Conservation (phyloP, 2,113 vertebrate genomes). For the Andinoacara biseriatus region DNA sequence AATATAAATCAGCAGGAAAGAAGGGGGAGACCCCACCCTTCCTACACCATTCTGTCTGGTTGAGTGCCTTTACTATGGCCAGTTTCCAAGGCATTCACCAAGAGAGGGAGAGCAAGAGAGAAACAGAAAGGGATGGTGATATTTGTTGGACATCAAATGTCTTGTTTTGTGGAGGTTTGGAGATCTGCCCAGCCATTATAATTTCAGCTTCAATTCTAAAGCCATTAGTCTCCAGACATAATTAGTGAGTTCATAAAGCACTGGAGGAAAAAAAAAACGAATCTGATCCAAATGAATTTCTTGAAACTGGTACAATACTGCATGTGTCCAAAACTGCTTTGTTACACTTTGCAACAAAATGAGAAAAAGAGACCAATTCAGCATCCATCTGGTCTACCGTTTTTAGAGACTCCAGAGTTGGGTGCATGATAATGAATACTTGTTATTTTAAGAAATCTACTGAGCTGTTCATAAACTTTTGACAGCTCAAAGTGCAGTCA, state of each 20-base stretch:
- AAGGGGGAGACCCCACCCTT: constrained; percentile 11
- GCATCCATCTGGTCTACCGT: constrained; percentile 41
- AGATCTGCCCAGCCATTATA: constrained; percentile 45
- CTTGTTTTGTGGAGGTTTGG: constrained; percentile 47
- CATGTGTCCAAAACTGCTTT: constrained; percentile 12
- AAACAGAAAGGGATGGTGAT: constrained; percentile 18
- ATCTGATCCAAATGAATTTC: constrained; percentile 19
- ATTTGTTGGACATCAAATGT: constrained; percentile 49
- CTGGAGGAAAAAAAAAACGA: not conserved
- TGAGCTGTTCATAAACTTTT: constrained; percentile 42
- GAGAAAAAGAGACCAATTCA: constrained; percentile 14
- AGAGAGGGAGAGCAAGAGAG: not conserved
- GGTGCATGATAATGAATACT: constrained; percentile 25
- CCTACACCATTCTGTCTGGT: constrained; percentile 24
- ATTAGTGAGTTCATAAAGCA: constrained; percentile 31
- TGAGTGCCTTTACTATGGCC: constrained; percentile 43
- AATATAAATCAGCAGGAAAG: constrained; percentile 59
- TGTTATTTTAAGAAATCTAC: constrained; percentile 45
- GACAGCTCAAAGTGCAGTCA: constrained; percentile 49
- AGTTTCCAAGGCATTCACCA: constrained; percentile 41
- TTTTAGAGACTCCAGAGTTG: constrained; percentile 34
- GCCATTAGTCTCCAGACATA: constrained; percentile 34
- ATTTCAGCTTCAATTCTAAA: constrained; percentile 39
- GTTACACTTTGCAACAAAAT: constrained; percentile 23
- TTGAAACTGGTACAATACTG: constrained; percentile 15